Evolutionary conservation across 2,888 invertebrate genomes (phyloP), one percentile per base, ranked within the genome.

Genomic region (Rutpela maculata): DNA sequence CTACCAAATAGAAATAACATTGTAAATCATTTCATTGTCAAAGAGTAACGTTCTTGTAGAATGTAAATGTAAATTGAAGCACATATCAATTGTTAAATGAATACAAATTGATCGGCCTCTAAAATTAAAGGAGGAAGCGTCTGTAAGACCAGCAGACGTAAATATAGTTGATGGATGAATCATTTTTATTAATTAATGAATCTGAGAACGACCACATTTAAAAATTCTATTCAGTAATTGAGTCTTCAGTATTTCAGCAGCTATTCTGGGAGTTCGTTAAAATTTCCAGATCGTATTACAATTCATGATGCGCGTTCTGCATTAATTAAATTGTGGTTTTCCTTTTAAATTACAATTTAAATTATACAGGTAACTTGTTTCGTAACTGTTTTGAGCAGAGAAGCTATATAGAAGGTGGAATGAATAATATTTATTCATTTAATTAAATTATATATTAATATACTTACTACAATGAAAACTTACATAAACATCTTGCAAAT

Each of bases 11-110:
- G 43, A 55, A 72, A 56, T 65, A 60, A 38, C 38, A 50, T 50
- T 35, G 38, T 50, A 69, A 75, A 71, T 71, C 38, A 71, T 75
- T 75, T 75, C 66, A 75, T 75, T 75, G 75, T 57, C 75, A 75
- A 75, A 75, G 75, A 57, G 75, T 75, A 75, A 71, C 75, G 75
- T 38, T 65, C 71, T 70, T 63, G 18, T 17, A 56, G 67, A 50
- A 50, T 50, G 3, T 11, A 38, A 35, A 68, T 67, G 57, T 38
- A 59, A 69, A 67, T 56, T 62, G 63, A 62, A 56, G 60, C 63
- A 65, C 17, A 69, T 59, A 63, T 63, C 62, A 56, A 75, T 31
- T 57, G 65, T 63, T 65, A 69, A 65, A 65, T 56, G 65, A 75
- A 43, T 59, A 65, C 65, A 70, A 75, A 75, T 75, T 70, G 70